Evolutionary conservation across 2,113 vertebrate species (phyloP), one percentile per base, ranked within the genome.

Genomic region (Urocynchramus pylzowi): DNA sequence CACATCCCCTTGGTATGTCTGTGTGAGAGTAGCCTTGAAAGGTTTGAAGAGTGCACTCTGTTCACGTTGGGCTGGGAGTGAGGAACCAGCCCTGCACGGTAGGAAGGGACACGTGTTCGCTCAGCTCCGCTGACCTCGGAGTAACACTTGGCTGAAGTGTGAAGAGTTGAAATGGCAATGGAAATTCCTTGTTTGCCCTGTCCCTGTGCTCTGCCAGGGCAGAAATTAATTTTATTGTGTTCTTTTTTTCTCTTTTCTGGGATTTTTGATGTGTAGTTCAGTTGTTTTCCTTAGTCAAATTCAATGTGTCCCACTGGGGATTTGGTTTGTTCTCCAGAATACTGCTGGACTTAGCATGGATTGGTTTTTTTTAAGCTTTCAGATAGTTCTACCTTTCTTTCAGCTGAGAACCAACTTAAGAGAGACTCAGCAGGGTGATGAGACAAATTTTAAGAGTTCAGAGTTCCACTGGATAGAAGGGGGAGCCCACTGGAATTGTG

Each of bases 131-230:
- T 74, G 63, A 30, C 64, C 71, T 19, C 20, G 8, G 70, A 68
- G 71, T n/a, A 77, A 35, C 54, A 6, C 65, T 74, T 59, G 79
- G 50, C 83, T 63, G 15, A 59, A 33, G 56, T 30, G 73, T 65
- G 70, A 77, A 26, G 65, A 41, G 44, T 44, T 68, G 74, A 47
- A 79, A 67, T 67, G 0, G 5, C 35, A 22, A 0, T 95, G 90
- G 78, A 91, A 93, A n/a, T 63, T 50, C 75, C 59, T 80, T 23
- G n/a, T 91, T 87, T 85, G 41, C 67, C n/a, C 27, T 53, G 10
- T 91, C 41, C 30, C 56, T 3, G 6, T 85, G 65, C 53, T 78
- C 70, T 44, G 21, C 74, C 33, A 69, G 69, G 39, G 45, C 45
- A 78, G 70, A 87, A 89, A 45, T 33, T 14, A 27, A 14, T 68